These are phyloP conservation scores for Mesocricetus auratus DNA, from an alignment of 2,113 vertebrate species.

Conservation along the genomic window DNA sequence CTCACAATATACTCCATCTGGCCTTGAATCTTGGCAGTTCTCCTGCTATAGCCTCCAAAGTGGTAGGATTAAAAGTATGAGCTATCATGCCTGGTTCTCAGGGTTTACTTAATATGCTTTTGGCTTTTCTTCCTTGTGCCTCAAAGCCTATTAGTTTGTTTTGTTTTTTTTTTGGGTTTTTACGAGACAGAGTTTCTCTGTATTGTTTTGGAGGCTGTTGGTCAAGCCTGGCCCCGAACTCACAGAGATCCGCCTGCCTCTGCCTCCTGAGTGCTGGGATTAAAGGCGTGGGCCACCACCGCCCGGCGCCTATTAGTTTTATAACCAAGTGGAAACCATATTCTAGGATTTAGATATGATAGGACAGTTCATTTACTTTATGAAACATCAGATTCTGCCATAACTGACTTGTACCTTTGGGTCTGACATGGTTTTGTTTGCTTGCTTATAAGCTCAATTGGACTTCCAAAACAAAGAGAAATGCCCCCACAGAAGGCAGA, in stretches of 20 bases:
- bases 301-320: not conserved
- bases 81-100: not conserved
- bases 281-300: no score
- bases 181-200: no score
- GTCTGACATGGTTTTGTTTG: conserved; percentile 16
- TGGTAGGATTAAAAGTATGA: not conserved
- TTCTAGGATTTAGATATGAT: not conserved
- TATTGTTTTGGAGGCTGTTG: no score
- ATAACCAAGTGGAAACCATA: not conserved
- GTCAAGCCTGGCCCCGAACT: no score
- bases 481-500: not conserved
- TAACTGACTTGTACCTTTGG: conserved; percentile 35
- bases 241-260: no score
- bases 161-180: no score
- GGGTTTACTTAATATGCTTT: not conserved
- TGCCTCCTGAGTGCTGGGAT: no score
- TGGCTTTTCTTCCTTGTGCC: not conserved
- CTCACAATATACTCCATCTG: not conserved
- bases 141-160: not conserved
- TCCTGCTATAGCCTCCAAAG: not conserved
- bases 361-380: not conserved
- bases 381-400: not conserved
- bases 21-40: not conserved
- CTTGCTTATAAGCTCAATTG: conserved; percentile 41
- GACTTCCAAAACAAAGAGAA: not conserved